These are phyloP conservation scores for Mycteria americana DNA, from an alignment of 2,797 vertebrate genomes.

Conservation along the genomic window DNA sequence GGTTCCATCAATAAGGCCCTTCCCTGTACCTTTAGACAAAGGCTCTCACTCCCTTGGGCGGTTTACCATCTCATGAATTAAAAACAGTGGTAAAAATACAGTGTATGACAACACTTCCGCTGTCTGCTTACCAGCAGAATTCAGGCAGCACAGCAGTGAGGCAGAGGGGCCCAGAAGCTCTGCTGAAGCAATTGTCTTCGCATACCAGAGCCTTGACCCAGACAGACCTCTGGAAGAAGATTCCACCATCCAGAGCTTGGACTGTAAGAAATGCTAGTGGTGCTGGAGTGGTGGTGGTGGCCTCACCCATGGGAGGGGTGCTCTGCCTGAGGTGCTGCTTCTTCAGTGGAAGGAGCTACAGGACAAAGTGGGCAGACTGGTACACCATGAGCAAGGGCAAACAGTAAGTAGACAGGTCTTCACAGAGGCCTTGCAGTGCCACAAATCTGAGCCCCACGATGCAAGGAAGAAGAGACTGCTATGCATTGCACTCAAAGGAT, in stretches of 20 bases:
- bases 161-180: background rate
- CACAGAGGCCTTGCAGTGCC: background rate
- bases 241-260: background rate
- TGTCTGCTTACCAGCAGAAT: background rate
- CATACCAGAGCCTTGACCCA: background rate
- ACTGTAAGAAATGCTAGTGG: background rate
- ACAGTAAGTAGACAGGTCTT: background rate
- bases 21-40: background rate
- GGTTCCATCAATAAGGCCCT: background rate
- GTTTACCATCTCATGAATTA: background rate
- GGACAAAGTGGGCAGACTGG: background rate
- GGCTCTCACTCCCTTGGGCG: background rate
- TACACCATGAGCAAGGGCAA: rapidly evolving
- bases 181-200: background rate
- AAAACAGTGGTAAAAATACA: background rate
- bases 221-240: background rate
- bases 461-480: background rate
- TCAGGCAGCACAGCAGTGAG: background rate
- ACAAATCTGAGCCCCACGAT: background rate
- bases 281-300: background rate
- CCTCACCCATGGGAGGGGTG: rapidly evolving
- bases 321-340: background rate
- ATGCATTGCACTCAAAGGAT: background rate
- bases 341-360: background rate
- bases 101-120: background rate